These are phyloP conservation scores for Poeciliopsis turneri DNA, from an alignment of 2,797 vertebrate species.

Conservation along the genomic window DNA sequence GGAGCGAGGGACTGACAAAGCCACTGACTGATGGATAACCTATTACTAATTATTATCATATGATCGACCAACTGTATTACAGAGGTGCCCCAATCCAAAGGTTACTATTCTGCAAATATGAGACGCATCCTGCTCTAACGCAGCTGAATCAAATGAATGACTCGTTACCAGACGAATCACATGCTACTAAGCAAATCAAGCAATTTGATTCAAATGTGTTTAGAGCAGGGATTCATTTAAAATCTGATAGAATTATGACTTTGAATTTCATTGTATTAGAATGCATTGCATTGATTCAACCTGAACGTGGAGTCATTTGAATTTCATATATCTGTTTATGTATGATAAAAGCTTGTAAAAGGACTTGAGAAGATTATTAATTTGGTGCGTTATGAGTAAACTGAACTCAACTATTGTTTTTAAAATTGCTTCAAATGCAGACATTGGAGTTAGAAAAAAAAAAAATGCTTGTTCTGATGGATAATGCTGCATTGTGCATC, in stretches of 20 bases:
- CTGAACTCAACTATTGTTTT: neutral
- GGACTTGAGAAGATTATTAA: neutral
- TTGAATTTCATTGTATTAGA: neutral
- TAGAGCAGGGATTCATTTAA: neutral
- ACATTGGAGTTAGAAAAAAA: neutral
- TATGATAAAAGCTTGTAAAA: neutral
- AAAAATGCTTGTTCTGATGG: conserved; percentile 17
- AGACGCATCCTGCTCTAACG: no score
- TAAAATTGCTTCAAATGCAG: neutral
- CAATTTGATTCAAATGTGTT: neutral
- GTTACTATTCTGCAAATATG: neutral
- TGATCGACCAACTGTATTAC: neutral
- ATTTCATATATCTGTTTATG: neutral
- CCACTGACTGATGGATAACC: neutral
- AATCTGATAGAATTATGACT: neutral
- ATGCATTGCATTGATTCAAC: neutral
- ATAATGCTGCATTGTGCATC: conserved; percentile 32
- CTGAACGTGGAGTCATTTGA: neutral
- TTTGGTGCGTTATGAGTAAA: neutral
- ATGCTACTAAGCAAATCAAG: neutral
- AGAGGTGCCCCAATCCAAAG: neutral
- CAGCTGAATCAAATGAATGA: no score
- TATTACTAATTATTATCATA: neutral
- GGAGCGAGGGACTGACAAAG: neutral
- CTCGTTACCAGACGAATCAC: no score